Conservation (phyloP, 2,797 vertebrate genomes). For the Scyliorhinus canicula region DNA sequence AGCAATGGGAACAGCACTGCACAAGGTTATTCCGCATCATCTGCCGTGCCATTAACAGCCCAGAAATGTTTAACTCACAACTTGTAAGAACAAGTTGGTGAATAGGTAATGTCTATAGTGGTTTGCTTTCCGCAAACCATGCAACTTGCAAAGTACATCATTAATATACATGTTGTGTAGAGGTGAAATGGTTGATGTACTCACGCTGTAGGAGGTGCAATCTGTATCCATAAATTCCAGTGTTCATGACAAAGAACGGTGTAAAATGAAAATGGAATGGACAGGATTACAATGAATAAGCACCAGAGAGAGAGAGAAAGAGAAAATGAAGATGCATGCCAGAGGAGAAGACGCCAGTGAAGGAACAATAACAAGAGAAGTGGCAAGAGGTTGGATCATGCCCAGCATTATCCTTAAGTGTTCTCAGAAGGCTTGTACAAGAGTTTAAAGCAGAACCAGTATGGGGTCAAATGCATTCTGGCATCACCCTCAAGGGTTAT, state of each 20-base stretch:
- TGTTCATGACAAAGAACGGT: not conserved
- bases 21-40: not conserved
- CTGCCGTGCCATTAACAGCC: not conserved
- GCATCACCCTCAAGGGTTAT: not conserved
- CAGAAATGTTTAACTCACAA: not conserved
- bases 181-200: not conserved
- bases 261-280: conserved; percentile 11
- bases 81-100: not conserved
- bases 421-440: not conserved
- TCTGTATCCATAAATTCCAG: not conserved
- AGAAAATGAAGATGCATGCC: not conserved
- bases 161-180: not conserved
- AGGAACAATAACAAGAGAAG: not conserved
- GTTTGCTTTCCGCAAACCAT: not conserved
- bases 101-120: not conserved
- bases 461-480: not conserved
- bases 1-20: not conserved
- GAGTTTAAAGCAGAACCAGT: not conserved
- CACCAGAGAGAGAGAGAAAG: not conserved
- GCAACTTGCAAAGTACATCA: not conserved
- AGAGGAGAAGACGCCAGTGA: not conserved
- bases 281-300: not conserved
- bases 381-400: not conserved
- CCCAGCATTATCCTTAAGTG: not conserved
- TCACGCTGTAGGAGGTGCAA: not conserved